Evolutionary conservation across 2,797 vertebrate species (phyloP).

Genomic region (Enteromius treurensis): DNA sequence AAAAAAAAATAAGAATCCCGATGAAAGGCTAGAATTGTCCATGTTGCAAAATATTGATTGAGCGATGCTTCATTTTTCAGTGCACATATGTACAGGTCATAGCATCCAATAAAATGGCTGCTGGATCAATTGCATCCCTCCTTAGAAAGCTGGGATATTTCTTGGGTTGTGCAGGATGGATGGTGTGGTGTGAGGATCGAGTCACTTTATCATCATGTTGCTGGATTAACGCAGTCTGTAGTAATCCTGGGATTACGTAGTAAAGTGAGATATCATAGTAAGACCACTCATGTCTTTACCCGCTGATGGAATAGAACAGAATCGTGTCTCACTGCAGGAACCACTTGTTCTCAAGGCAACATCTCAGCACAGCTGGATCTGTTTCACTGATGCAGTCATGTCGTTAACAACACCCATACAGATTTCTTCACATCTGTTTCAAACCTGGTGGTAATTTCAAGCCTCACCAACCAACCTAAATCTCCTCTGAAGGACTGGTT

Average conservation of each 20-base stretch:
- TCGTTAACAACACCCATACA: slow-evolving; percentile 8
- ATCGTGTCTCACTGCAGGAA: slow-evolving; percentile 17
- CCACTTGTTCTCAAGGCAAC: slow-evolving; percentile 13
- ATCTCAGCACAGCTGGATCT: slow-evolving; percentile 17
- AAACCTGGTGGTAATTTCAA: slow-evolving; percentile 1
- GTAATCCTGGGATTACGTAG: slow-evolving; percentile 50
- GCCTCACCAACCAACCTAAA: slow-evolving; percentile 9
- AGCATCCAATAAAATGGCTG: slow-evolving; percentile 3
- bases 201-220: slow-evolving; percentile 31
- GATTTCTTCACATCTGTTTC: neutral
- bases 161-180: slow-evolving; percentile 15
- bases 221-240: slow-evolving; percentile 35
- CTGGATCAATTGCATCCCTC: neutral
- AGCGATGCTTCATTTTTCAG: neutral
- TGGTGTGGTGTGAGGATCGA: slow-evolving; percentile 36
- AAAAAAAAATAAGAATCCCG: neutral
- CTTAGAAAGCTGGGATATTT: neutral
- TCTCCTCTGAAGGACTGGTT: neutral
- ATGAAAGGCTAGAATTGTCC: neutral
- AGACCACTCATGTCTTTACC: slow-evolving; percentile 31
- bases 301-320: slow-evolving; percentile 30
- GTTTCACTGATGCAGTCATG: slow-evolving; percentile 17
- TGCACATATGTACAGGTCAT: neutral
- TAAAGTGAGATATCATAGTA: slow-evolving; percentile 45
- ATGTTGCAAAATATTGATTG: neutral